Evolutionary conservation across 2,888 invertebrate genomes (phyloP).

Genomic region (Macrophya annulata): DNA sequence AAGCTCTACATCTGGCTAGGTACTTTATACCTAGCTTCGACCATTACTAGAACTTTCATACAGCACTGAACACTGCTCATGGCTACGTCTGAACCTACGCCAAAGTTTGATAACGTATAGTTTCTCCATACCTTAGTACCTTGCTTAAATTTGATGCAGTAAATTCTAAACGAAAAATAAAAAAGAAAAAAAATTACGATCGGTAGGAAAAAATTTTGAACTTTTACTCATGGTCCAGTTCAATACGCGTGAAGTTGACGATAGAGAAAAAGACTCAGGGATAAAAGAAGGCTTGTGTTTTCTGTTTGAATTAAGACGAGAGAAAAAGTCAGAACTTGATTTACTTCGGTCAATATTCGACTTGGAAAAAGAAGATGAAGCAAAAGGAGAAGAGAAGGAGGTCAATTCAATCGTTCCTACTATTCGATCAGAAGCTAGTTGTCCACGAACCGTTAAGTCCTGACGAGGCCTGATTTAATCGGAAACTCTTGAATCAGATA

Average conservation of each 20-base stretch:
- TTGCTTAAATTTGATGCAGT: background rate
- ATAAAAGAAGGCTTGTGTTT: background rate
- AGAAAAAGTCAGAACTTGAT: conserved; percentile 1
- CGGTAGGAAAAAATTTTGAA: background rate
- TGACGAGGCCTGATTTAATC: conserved; percentile 49
- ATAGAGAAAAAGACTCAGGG: background rate
- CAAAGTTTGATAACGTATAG: background rate
- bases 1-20: conserved; percentile 9
- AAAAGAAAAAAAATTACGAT: background rate
- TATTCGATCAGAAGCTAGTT: conserved; percentile 46
- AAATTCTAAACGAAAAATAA: background rate
- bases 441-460: conserved; percentile 31
- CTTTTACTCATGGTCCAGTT: no score
- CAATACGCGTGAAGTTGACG: background rate
- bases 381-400: conserved; percentile 8
- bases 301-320: background rate
- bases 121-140: background rate
- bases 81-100: background rate
- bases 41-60: background rate
- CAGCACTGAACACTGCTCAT: background rate
- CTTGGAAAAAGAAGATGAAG: background rate
- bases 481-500: conserved; percentile 48
- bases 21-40: background rate
- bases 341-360: conserved; percentile 15
- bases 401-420: conserved; percentile 43